These are phyloP conservation scores for Agrotis exclamationis DNA, from an alignment of 2,888 invertebrate species.

Conservation along the genomic window DNA sequence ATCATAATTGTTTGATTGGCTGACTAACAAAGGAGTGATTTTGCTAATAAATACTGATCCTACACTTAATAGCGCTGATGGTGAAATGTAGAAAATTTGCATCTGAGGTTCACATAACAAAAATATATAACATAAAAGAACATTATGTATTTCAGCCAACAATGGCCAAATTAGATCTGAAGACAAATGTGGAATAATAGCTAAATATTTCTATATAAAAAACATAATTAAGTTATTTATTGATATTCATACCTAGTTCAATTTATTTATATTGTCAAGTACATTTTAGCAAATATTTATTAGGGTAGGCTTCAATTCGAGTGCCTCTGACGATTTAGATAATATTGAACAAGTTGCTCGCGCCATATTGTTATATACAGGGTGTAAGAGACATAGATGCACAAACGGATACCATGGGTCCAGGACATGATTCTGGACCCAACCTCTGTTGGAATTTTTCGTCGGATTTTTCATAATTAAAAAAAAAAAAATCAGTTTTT, in stretches of 20 bases:
- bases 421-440: too few species aligned
- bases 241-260: constrained; percentile 8
- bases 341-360: neutral
- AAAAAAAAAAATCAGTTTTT: too few species aligned
- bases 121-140: too few species aligned
- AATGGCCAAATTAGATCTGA: constrained; percentile 14
- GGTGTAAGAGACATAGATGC: too few species aligned
- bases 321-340: constrained; percentile 31
- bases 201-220: constrained; percentile 19
- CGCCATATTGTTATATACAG: constrained; percentile 27
- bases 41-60: neutral
- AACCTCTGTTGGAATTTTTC: too few species aligned
- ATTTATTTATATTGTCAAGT: constrained; percentile 35
- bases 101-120: too few species aligned
- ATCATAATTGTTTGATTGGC: constrained; percentile 12
- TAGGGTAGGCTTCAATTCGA: constrained; percentile 28
- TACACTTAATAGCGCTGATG: neutral
- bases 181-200: neutral
- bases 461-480: too few species aligned
- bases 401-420: too few species aligned
- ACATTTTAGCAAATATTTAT: constrained; percentile 24
- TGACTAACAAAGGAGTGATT: neutral
- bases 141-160: too few species aligned
- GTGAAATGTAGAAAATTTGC: neutral
- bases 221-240: constrained; percentile 20